These are phyloP conservation scores for Drosophila guanche DNA, from an alignment of 1,140 invertebrate genomes.

Conservation along the genomic window DNA sequence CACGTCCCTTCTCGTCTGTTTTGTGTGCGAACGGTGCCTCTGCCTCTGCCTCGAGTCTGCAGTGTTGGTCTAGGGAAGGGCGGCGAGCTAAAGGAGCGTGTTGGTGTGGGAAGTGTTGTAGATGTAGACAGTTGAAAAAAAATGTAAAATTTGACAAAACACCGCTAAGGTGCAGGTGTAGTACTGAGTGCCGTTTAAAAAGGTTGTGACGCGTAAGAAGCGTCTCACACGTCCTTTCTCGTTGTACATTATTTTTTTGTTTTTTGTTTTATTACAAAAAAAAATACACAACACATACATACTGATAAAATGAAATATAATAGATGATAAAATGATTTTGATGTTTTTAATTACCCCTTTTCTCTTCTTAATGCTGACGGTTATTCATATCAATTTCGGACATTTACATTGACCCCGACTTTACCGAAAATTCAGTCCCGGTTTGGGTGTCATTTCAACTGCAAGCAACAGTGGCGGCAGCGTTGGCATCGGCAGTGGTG, in stretches of 20 bases:
- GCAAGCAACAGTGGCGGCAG: conserved; percentile 46
- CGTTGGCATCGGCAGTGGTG: conserved; percentile 39
- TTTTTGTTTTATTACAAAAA: conserved; percentile 6
- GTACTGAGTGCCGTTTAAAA: too few species aligned
- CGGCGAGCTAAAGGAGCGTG: too few species aligned
- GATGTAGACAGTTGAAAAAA: too few species aligned
- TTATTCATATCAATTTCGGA: conserved; percentile 51
- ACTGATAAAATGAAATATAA: conserved; percentile 15
- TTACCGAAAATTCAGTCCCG: conserved; percentile 43
- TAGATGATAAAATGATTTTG: conserved; percentile 23
- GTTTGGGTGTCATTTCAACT: conserved; percentile 56
- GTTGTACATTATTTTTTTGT: neutral
- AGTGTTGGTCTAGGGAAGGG: too few species aligned
- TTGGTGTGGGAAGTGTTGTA: too few species aligned
- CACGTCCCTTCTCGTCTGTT: too few species aligned
- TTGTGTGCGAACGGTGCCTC: too few species aligned
- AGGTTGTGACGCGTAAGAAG: too few species aligned
- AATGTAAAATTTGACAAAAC: too few species aligned
- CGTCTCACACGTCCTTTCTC: too few species aligned
- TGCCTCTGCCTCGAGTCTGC: too few species aligned
- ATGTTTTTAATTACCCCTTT: conserved; percentile 26
- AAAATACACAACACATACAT: conserved; percentile 23
- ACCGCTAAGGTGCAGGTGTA: too few species aligned
- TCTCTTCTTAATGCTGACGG: conserved; percentile 35
- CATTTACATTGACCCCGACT: conserved; percentile 35